Evolutionary conservation across 2,888 invertebrate genomes (phyloP).

Genomic region (Meganola albula): DNA sequence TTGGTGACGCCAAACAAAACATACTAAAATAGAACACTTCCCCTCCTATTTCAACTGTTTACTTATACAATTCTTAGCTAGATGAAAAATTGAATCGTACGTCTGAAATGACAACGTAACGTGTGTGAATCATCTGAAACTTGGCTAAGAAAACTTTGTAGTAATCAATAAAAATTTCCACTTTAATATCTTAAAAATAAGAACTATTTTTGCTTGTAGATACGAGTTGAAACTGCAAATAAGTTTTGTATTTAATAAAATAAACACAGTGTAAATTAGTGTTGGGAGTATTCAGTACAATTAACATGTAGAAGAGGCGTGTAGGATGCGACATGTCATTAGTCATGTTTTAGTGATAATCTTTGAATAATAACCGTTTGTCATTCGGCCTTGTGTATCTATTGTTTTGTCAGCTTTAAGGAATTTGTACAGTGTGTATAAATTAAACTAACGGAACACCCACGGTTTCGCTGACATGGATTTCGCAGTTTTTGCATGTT

Average conservation of each 20-base stretch:
- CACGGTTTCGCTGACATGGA: too few species aligned
- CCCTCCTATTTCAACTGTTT: slow-evolving; percentile 46
- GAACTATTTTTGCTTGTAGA: slow-evolving; percentile 12
- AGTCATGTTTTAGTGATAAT: slow-evolving; percentile 71
- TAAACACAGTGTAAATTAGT: slow-evolving; percentile 70
- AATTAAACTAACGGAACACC: too few species aligned
- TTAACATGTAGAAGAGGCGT: slow-evolving; percentile 58
- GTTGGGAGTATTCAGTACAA: slow-evolving; percentile 59
- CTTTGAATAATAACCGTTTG: slow-evolving; percentile 65
- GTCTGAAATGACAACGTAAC: slow-evolving; percentile 64
- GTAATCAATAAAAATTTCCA: neutral
- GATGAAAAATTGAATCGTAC: slow-evolving; percentile 69
- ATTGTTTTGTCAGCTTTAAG: slow-evolving; percentile 25
- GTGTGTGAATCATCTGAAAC: slow-evolving; percentile 49
- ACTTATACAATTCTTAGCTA: slow-evolving; percentile 55
- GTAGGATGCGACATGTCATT: slow-evolving; percentile 58
- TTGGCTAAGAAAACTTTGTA: slow-evolving; percentile 12
- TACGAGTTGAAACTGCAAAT: slow-evolving; percentile 9
- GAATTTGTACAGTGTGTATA: slow-evolving; percentile 14
- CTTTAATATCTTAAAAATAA: accelerated
- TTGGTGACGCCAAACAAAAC: slow-evolving; percentile 34
- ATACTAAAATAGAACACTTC: slow-evolving; percentile 49
- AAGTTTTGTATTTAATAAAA: slow-evolving; percentile 47
- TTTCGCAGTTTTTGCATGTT: too few species aligned
- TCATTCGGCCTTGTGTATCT: slow-evolving; percentile 44